phyloP scores from a whole-genome alignment of 2,888 invertebrate species.

The Yponomeuta evonymella region DNA sequence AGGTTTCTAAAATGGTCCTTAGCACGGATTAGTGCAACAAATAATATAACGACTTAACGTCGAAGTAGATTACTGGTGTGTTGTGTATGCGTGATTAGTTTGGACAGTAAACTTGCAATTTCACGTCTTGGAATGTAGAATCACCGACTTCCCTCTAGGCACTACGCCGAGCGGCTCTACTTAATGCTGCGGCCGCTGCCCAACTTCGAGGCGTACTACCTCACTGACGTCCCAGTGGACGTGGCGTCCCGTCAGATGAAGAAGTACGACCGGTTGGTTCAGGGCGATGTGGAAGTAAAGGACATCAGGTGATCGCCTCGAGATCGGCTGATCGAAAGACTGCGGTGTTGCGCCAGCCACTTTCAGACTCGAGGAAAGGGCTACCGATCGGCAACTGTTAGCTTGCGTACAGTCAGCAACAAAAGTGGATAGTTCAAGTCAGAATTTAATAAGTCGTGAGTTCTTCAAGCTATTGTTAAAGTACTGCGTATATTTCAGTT shows the following conservation, averaged over 20 bases:
- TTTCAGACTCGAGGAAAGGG: not conserved
- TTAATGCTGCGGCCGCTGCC: slow-evolving; percentile 67
- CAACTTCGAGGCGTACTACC: slow-evolving; percentile 71
- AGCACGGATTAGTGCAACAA: too few relatives aligned
- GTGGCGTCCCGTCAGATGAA: slow-evolving; percentile 49
- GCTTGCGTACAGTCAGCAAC: not conserved
- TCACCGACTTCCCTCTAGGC: slow-evolving; percentile 39
- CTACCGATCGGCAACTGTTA: not conserved
- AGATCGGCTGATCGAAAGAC: not conserved
- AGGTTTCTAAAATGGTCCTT: too few relatives aligned
- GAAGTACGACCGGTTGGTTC: slow-evolving; percentile 5
- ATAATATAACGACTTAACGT: too few relatives aligned
- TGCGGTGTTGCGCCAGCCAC: not conserved
- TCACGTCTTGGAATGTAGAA: not conserved
- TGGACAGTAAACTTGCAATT: too few relatives aligned
- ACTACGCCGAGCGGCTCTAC: slow-evolving; percentile 75
- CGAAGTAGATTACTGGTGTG: too few relatives aligned
- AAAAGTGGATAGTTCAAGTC: too few relatives aligned
- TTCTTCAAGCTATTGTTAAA: too few relatives aligned
- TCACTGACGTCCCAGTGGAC: slow-evolving; percentile 60
- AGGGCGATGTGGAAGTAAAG: not conserved
- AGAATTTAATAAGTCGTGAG: too few relatives aligned
- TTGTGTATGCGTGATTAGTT: too few relatives aligned
- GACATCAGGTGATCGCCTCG: not conserved
- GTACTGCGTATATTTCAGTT: too few relatives aligned